Conservation (phyloP, 2,888 invertebrate species). For the Drosophila mimetica region DNA sequence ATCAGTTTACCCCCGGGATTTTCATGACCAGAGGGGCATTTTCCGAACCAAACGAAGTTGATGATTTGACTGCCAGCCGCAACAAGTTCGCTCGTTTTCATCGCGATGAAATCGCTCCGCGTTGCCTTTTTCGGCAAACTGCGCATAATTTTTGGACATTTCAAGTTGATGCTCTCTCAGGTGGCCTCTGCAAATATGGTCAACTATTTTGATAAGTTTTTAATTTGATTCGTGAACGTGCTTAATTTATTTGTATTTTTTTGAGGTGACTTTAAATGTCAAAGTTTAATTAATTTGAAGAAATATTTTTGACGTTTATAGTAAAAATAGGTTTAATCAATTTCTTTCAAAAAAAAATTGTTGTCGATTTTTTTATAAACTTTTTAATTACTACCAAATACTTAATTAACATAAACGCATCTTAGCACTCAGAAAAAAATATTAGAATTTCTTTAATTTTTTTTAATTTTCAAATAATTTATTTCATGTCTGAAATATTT, state of each 20-base stretch:
- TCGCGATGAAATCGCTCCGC: slow-evolving; percentile 23
- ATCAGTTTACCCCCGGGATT: slow-evolving; percentile 61
- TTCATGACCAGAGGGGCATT: slow-evolving; percentile 15
- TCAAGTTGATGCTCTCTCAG: slow-evolving; percentile 51
- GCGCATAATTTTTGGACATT: slow-evolving; percentile 56
- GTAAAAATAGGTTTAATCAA: too few relatives aligned
- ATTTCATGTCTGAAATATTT: too few relatives aligned
- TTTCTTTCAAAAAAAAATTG: too few relatives aligned
- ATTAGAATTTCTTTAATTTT: too few relatives aligned
- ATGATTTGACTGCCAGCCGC: slow-evolving; percentile 19
- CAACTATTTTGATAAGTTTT: slow-evolving; percentile 71
- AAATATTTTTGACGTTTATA: neutral
- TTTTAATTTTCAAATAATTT: too few relatives aligned
- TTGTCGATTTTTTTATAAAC: too few relatives aligned
- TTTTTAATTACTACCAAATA: too few relatives aligned
- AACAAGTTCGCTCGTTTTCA: slow-evolving; percentile 10
- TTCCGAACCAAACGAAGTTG: slow-evolving; percentile 22
- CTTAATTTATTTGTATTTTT: slow-evolving; percentile 6
- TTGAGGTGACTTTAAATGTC: slow-evolving; percentile 14
- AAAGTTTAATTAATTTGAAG: slow-evolving; percentile 16
- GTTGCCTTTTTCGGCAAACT: slow-evolving; percentile 33
- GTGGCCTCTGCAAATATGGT: slow-evolving; percentile 59
- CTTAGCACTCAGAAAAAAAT: too few relatives aligned
- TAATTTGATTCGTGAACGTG: slow-evolving; percentile 62
- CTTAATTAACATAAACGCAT: too few relatives aligned